Base-by-base conservation (phyloP, 2,797 vertebrate genomes). In the Gallinago stenura region DNA sequence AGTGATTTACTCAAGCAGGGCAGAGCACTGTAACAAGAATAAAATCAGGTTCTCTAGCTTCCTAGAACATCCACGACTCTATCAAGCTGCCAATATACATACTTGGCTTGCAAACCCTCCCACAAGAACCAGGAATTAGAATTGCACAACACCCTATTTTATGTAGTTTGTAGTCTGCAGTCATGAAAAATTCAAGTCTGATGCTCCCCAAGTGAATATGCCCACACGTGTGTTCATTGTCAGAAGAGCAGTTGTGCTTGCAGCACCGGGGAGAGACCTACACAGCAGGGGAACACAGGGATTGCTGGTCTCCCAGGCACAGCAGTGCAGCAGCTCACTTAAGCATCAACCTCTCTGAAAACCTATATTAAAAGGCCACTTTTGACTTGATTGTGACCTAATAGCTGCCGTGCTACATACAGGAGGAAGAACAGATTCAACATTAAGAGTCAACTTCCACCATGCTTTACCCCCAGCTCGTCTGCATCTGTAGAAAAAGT, bases 141-240 rank as follows among this genome's bases (percentile, higher is more conserved):
- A 61, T 5, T 41, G 37, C 39, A 7, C 15, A 33, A 19, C 39
- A 41, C 22, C 37, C 37, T 45, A 14, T 14, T 93, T 64, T 43
- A 39, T 20, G 17, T 7, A 37, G 68, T 8, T 84, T 45, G n/a
- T 12, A 15, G 37, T 35, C 46, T 86, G 25, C 51, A 53, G 28
- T 69, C 12, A 54, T 65, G 90, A 33, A 46, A 66, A 60, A 15
- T 6, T 30, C 1, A 3, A 61, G 30, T 86, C 12, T 14, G 10
- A 39, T 39, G 54, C 24, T 60, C 62, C 57, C 28, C 30, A 14
- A 22, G 30, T 1, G 15, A 64, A 28, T 28, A 15, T 7, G 31
- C 54, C 50, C 64, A 53, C 25, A 16, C 0, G 0, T 0, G 2
- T 12, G 45, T 9, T n/a, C 1, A 0, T 3, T 46, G 12, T 18